These are phyloP conservation scores for Sinotaia quadrata DNA, from an alignment of 2,888 invertebrate species.

Conservation along the genomic window DNA sequence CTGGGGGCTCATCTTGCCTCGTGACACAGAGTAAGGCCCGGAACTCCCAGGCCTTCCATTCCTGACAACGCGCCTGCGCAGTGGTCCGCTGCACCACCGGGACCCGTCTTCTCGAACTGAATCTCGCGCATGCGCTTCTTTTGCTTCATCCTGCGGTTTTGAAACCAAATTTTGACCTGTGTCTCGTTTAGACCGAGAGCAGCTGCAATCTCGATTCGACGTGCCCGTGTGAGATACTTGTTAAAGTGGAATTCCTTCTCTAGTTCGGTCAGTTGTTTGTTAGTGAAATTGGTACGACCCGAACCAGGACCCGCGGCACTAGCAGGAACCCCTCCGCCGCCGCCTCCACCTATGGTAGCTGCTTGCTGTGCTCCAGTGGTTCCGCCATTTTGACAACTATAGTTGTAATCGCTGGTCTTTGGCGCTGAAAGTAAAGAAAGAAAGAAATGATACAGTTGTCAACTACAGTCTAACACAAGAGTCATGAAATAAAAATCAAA, in stretches of 20 bases:
- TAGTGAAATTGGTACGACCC: conserved; percentile 98
- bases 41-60: conserved; percentile 54
- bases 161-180: conserved; percentile 78
- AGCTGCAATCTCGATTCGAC: conserved; percentile 97
- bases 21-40: conserved; percentile 45
- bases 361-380: background rate
- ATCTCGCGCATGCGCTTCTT: conserved; percentile 71
- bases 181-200: conserved; percentile 95
- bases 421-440: conserved; percentile 1
- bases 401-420: conserved; percentile 23
- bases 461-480: too few species aligned
- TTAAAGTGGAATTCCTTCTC: conserved; percentile 99
- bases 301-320: conserved; percentile 55
- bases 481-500: too few species aligned
- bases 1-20: conserved; percentile 28
- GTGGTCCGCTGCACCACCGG: conserved; percentile 14
- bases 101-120: conserved; percentile 52
- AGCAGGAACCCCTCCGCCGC: background rate
- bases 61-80: conserved; percentile 39
- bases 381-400: conserved; percentile 15
- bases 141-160: conserved; percentile 73
- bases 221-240: conserved; percentile 96
- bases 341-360: background rate
- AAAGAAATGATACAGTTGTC: background rate
- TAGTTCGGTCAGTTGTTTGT: conserved; percentile 98